Evolutionary conservation across 1,140 invertebrate species (phyloP), one percentile per base, ranked within the genome.

Genomic region (Drosophila pseudoananassae): DNA sequence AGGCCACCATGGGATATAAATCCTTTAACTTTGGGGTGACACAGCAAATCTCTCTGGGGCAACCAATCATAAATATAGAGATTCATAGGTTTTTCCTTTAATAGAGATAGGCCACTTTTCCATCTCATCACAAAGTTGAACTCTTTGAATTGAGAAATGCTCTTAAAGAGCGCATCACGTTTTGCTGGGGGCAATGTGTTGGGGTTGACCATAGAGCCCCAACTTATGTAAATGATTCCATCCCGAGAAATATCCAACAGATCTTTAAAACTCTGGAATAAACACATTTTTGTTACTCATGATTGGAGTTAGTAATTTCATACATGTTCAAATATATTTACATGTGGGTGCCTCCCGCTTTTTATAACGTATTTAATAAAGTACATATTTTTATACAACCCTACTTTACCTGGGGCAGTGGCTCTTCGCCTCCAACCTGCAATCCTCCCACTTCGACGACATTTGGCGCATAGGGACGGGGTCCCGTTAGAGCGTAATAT

Each of bases 1-100:
- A 96, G 93, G 1, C 96, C 96, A 15, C 94, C 95, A 74, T 97
- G 96, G 1, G 95, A 94, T 17, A 96, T 92, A 72, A 96, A 96
- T 1, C 93, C 94, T 56, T 93, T 92, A 0, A 94, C 93, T 76
- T 95, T 94, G 5, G 94, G 93, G 91, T 97, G 95, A 94, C 95
- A 94, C 69, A 96, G 90, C 79, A 96, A 93, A 80, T 95, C 95
- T 10, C 93, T 92, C 89, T 96, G 95, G 1, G 95, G 95, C 47
- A 95, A 85, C 95, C 95, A 96, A 60, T 93, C 93, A 2, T 92
- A 89, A 3, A 94, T 85, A 65, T 93, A 92, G 1, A 96, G 92
- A 92, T 96, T 96, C 38, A 92, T 83, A 14, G 94, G 93, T 6
- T 78, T 72, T 59, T 94, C 92, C 1, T 93, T 80, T 0, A 92